Conservation (phyloP, 2,113 vertebrate genomes). For the Cavia aperea region DNA sequence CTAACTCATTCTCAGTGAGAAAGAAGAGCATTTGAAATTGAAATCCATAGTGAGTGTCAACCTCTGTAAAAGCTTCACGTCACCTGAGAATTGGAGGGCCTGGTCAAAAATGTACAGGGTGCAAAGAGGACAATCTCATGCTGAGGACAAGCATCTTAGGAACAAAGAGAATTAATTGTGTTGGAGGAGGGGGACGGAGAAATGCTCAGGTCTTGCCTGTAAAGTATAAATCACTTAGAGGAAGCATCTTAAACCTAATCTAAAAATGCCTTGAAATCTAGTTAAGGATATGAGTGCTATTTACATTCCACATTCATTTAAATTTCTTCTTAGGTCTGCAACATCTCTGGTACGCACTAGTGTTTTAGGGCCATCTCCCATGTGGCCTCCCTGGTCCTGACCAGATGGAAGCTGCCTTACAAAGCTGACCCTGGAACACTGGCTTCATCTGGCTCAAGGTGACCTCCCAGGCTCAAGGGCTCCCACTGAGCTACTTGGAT, state of each 20-base stretch:
- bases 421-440: background rate
- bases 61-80: constrained; percentile 32
- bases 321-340: background rate
- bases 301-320: constrained; percentile 3
- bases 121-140: background rate
- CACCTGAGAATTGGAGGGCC: constrained; percentile 2
- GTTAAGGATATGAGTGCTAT: background rate
- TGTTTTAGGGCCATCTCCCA: too few species aligned
- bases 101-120: background rate
- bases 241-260: constrained; percentile 4
- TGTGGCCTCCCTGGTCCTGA: background rate
- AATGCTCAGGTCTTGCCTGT: constrained; percentile 22
- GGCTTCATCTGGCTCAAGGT: background rate
- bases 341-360: too few species aligned
- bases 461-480: background rate
- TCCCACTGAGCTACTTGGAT: background rate
- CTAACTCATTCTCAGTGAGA: constrained; percentile 47
- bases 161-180: constrained; percentile 37
- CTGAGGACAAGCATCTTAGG: background rate
- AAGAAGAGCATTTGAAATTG: constrained; percentile 49
- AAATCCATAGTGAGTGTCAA: constrained; percentile 44
- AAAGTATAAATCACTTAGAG: constrained; percentile 14
- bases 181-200: background rate
- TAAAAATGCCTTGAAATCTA: constrained; percentile 10
- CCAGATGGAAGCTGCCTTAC: background rate